Evolutionary conservation across 2,113 vertebrate species (phyloP).

Genomic region (Solenodon paradoxus): DNA sequence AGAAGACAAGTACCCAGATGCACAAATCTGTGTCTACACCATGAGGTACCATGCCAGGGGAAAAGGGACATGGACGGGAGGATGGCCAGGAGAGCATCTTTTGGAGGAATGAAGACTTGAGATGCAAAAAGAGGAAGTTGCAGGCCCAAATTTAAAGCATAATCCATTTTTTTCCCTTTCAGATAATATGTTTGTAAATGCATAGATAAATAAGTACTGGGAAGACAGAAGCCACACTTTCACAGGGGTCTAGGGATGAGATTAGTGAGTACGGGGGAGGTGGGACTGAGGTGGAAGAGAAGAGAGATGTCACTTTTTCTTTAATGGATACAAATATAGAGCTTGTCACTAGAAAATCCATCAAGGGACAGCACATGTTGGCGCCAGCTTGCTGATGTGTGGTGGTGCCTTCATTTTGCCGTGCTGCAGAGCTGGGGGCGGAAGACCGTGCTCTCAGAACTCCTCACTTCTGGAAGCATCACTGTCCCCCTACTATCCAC

Average conservation of each 20-base stretch:
- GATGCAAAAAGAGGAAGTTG: background rate
- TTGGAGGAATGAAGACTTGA: no score
- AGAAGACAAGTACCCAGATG: background rate
- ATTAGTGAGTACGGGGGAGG: background rate
- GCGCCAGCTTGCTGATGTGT: background rate
- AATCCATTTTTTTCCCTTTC: background rate
- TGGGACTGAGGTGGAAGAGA: background rate
- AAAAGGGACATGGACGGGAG: no score
- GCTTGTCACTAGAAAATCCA: background rate
- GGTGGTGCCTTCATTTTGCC: no score
- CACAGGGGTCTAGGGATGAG: no score
- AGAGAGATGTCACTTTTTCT: background rate
- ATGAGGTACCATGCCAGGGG: background rate
- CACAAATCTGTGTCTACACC: background rate
- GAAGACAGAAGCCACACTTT: background rate
- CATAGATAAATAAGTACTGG: background rate
- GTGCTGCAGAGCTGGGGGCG: fast-evolving
- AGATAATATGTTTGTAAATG: background rate
- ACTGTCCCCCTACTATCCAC: background rate
- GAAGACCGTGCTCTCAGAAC: background rate
- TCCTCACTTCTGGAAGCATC: background rate
- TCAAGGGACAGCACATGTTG: background rate
- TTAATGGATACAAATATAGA: background rate
- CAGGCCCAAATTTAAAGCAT: background rate
- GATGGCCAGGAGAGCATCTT: background rate